Percentiles rank a stretch among this genome's conserved stretches.
Evolutionary conservation across 2,797 vertebrate genomes (phyloP).

Genomic region (Crocodylus rhombifer): DNA sequence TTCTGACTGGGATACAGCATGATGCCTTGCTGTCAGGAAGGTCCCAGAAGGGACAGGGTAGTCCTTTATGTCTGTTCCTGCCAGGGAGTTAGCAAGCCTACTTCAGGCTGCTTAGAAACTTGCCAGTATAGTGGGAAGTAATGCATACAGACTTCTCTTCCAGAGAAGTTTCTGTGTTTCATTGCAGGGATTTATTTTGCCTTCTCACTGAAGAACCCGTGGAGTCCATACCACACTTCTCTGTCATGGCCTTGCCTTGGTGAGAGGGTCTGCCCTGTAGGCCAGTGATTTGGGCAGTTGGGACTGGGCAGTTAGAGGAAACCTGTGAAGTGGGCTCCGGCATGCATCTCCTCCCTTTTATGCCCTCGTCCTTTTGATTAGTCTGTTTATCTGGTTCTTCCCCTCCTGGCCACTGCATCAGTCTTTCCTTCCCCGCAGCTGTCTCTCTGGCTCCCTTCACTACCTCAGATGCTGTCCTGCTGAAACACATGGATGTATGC

Average conservation of each 20-base stretch:
- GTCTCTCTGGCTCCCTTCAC: neutral
- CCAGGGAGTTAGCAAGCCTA: neutral
- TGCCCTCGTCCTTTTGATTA: no score
- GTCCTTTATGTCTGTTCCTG: neutral
- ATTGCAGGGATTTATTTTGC: neutral
- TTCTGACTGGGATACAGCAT: neutral
- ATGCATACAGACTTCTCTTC: accelerated
- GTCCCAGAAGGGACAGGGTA: neutral
- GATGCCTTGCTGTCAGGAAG: neutral
- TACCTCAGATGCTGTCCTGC: neutral
- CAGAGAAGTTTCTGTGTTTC: neutral
- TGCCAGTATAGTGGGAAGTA: neutral
- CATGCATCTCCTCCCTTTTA: accelerated
- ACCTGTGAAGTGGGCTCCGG: neutral
- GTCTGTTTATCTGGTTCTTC: neutral
- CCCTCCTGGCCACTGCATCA: accelerated
- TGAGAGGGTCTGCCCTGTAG: accelerated
- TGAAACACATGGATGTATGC: neutral
- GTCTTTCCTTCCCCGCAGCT: neutral
- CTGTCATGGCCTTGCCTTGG: neutral
- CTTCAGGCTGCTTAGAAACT: neutral
- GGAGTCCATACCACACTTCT: neutral
- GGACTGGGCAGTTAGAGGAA: accelerated
- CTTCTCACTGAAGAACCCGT: accelerated
- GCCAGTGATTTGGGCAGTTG: neutral